Base-by-base conservation (phyloP, 2,888 invertebrate species). In the Itoplectis maculator region DNA sequence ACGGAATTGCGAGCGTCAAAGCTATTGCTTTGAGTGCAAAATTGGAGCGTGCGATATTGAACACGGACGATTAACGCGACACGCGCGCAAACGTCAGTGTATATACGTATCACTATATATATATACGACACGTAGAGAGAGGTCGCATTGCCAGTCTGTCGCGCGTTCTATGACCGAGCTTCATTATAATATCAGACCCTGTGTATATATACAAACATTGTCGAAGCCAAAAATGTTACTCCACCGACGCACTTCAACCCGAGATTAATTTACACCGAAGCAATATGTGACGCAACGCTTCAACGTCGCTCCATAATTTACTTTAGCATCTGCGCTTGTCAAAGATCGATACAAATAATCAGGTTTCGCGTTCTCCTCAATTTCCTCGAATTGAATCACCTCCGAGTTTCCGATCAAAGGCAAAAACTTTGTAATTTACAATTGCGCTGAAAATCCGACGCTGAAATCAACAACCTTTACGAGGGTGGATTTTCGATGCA, bases 21-120 rank as follows among this genome's bases (percentile, higher is more conserved):
- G 54, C 59, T 29, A 59, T 56, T 68, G 79, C 79, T 79, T 82
- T 78, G 78, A 81, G 75, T 66, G 79, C 61, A 75, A 85, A 86
- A 84, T 85, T 79, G 85, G 76, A 84, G 74, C 72, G 83, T 83
- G 82, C 81, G 80, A 87, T 86, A 87, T 82, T 81, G 79, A 81
- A 56, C 81, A 79, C 69, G 61, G 42, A 75, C 82, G 78, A 85
- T 86, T 85, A 84, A 68, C 68, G 45, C 51, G 13, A 9, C 18
- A 45, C 42, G 20, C 42, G 20, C 56, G 66, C 18, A 45, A 45
- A 47, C 54, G 11, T 72, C 61, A 68, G 15, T 56, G n/a, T 35
- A 11, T 29, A 29, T 5, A 29, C 29, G 29, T 5, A n/a, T n/a
- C n/a, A n/a, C n/a, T n/a, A n/a, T n/a, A n/a, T n/a, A n/a, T n/a